phyloP scores from a whole-genome alignment of 2,888 invertebrate genomes.

The Synanthedon vespiformis region DNA sequence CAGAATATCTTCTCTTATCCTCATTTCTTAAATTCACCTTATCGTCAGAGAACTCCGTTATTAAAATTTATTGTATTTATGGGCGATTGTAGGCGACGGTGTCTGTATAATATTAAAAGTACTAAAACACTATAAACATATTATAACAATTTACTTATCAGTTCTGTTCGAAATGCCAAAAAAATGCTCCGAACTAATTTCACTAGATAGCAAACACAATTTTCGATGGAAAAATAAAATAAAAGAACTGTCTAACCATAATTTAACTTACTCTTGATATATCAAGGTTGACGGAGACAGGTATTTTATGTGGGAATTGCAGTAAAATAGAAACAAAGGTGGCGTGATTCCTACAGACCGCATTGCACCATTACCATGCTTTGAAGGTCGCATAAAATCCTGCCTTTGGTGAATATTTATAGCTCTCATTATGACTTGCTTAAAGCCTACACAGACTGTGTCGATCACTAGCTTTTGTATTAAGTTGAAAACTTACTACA shows the following conservation, averaged over 20 bases:
- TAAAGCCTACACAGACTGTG: neutral
- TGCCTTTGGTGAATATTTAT: constrained; percentile 11
- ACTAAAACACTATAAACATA: too few species aligned
- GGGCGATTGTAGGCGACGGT: too few species aligned
- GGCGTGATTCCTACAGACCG: constrained; percentile 46
- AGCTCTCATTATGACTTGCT: neutral
- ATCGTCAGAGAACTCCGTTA: too few species aligned
- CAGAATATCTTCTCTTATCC: too few species aligned
- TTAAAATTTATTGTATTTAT: too few species aligned
- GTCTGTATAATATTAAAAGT: too few species aligned
- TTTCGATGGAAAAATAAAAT: neutral
- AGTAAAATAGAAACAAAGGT: constrained; percentile 30
- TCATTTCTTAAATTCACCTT: too few species aligned
- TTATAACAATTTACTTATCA: too few species aligned
- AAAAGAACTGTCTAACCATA: neutral
- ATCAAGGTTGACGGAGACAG: constrained; percentile 26
- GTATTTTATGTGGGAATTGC: constrained; percentile 31
- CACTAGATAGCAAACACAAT: neutral
- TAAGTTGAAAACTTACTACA: neutral
- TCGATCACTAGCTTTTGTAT: neutral
- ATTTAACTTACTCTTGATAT: constrained; percentile 13
- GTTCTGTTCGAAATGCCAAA: too few species aligned
- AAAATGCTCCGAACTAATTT: too few species aligned
- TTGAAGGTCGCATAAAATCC: constrained; percentile 45
- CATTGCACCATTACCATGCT: constrained; percentile 47